Evolutionary conservation across 2,888 invertebrate species (phyloP).

Genomic region (Nebria brevicollis): DNA sequence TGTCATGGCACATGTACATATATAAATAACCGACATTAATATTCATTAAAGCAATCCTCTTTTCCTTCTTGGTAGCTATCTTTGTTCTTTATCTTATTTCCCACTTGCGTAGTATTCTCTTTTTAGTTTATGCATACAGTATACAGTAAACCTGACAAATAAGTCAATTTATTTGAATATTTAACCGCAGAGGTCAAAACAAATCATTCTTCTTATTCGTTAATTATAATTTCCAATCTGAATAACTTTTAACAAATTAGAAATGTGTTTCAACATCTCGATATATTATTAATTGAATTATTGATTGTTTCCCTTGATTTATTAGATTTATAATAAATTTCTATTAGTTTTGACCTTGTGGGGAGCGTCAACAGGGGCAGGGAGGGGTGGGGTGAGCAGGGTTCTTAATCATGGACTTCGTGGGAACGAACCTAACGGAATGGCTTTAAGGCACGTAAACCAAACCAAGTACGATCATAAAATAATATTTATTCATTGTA

Average conservation of each 20-base stretch:
- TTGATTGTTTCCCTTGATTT: too few species aligned
- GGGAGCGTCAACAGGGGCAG: background rate
- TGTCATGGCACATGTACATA: background rate
- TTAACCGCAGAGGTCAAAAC: background rate
- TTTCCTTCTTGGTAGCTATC: background rate
- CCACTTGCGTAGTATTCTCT: background rate
- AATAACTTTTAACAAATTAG: background rate
- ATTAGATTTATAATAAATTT: background rate
- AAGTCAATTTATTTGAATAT: background rate
- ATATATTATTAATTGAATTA: too few species aligned
- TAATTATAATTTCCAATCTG: background rate
- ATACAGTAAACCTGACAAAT: background rate
- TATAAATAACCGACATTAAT: background rate
- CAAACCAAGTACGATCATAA: slow-evolving; percentile 14
- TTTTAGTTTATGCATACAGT: background rate
- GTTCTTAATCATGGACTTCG: slow-evolving; percentile 24
- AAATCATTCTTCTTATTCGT: background rate
- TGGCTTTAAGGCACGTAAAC: background rate
- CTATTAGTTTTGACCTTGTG: background rate
- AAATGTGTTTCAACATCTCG: background rate
- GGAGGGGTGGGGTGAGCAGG: background rate
- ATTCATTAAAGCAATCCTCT: background rate
- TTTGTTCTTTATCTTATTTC: background rate
- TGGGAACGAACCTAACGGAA: slow-evolving; percentile 19
- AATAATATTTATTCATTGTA: slow-evolving; percentile 31